Percentiles rank a stretch among this genome's conserved stretches.
These are phyloP conservation scores for Tetragonula clypearis DNA, from an alignment of 1,140 invertebrate genomes.

Conservation along the genomic window DNA sequence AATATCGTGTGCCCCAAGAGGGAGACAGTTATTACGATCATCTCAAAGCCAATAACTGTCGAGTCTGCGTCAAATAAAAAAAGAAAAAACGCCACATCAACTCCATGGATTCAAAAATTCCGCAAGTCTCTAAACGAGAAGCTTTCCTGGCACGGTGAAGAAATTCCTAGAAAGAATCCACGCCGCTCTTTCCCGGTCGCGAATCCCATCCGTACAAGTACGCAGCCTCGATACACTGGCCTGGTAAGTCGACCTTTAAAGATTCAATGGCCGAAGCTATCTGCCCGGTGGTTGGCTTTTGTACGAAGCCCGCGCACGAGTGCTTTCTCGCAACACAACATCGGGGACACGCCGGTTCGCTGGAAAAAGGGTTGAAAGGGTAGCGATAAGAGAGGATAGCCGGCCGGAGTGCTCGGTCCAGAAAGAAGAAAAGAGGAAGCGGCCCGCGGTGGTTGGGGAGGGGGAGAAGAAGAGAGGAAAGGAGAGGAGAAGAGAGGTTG, in stretches of 20 bases:
- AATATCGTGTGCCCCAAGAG: no score
- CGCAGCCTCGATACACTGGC: constrained; percentile 12
- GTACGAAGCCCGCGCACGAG: constrained; percentile 22
- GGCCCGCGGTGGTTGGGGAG: no score
- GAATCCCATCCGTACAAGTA: constrained; percentile 8
- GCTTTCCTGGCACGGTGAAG: no score
- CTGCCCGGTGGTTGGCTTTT: constrained; percentile 54
- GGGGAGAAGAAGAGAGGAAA: background rate
- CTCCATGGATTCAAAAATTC: background rate
- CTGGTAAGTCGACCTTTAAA: constrained; percentile 54
- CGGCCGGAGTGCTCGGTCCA: constrained; percentile 49
- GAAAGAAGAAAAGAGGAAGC: constrained; percentile 63
- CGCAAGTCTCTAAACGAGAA: background rate
- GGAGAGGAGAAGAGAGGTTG: background rate
- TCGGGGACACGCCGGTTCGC: constrained; percentile 6
- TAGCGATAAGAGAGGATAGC: constrained; percentile 63
- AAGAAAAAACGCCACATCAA: background rate
- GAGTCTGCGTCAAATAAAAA: no score
- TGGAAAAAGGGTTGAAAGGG: constrained; percentile 67
- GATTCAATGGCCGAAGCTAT: constrained; percentile 59
- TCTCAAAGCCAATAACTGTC: no score
- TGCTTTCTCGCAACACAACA: background rate
- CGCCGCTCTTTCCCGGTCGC: no score
- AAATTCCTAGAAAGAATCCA: background rate
- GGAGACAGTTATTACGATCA: no score